A percentile compares a stretch with the other conserved stretches of the same genome.
Evolutionary conservation across 2,797 vertebrate genomes (phyloP).

Genomic region (Bradypodion pumilum): DNA sequence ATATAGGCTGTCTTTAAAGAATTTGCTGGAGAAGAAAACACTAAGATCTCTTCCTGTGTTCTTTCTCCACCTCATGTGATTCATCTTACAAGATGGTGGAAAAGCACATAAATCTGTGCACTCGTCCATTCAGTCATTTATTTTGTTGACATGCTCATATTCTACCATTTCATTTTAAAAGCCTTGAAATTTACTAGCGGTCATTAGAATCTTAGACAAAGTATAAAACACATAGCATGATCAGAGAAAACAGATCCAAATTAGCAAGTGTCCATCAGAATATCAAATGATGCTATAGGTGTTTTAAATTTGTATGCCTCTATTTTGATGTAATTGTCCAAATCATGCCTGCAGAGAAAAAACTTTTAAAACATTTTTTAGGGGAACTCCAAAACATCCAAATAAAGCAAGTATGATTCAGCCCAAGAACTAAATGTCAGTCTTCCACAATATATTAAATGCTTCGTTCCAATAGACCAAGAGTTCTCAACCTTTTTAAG

Average conservation of each 20-base stretch:
- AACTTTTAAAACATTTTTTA: too few species aligned
- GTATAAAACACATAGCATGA: not conserved
- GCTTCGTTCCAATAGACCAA: too few species aligned
- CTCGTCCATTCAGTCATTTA: too few species aligned
- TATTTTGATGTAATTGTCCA: too few species aligned
- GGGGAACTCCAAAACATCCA: too few species aligned
- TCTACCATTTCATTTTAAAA: not conserved
- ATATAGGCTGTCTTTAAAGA: slow-evolving; percentile 45
- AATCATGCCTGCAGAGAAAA: too few species aligned
- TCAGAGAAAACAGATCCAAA: not conserved
- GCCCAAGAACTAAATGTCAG: too few species aligned
- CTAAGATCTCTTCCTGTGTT: slow-evolving; percentile 22
- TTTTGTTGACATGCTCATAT: not conserved
- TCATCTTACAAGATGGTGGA: not conserved
- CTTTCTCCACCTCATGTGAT: not conserved
- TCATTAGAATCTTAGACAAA: not conserved
- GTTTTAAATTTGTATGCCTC: too few species aligned
- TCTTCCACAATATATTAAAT: too few species aligned
- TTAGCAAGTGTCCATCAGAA: not conserved
- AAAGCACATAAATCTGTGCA: not conserved
- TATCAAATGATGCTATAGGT: not conserved
- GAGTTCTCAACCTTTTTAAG: too few species aligned
- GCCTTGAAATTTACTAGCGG: too few species aligned
- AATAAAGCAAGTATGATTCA: too few species aligned
- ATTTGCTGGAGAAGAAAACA: slow-evolving; percentile 40